A percentile compares a stretch with the other conserved stretches of the same genome.
Evolutionary conservation across 1,140 invertebrate species (phyloP).

Genomic region (Drosophila paulistorum): DNA sequence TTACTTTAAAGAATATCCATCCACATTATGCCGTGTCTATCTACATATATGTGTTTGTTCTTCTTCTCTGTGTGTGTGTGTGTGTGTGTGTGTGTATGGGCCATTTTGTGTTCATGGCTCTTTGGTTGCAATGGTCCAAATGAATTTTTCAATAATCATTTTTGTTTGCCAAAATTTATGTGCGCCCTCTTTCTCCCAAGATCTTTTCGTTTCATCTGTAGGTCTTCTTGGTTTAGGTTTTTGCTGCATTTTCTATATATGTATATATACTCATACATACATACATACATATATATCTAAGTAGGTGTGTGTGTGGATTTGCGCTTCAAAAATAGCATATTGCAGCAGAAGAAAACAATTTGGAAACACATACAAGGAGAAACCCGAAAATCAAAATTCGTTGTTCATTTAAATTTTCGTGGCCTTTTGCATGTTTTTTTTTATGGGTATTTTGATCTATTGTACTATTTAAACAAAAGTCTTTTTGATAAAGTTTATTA

Average conservation of each 20-base stretch:
- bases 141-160: conserved; percentile 60
- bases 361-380: background rate
- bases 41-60: too few relatives aligned
- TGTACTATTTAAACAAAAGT: too few relatives aligned
- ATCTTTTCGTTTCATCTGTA: background rate
- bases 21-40: background rate
- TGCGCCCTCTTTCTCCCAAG: background rate
- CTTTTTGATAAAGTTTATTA: too few relatives aligned
- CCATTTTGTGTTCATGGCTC: conserved; percentile 48
- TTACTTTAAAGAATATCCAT: background rate
- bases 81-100: conserved; percentile 32
- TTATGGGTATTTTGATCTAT: too few relatives aligned
- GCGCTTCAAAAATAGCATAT: conserved; percentile 31
- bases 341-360: conserved; percentile 29
- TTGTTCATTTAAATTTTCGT: background rate
- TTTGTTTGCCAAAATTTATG: conserved; percentile 13
- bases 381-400: conserved; percentile 4
- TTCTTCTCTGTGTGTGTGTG: conserved; percentile 19
- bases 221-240: conserved; percentile 8
- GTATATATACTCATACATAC: background rate
- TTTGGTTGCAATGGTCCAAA: conserved; percentile 46
- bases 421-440: background rate
- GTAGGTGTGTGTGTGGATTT: conserved; percentile 11
- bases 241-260: conserved; percentile 31
- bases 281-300: too few relatives aligned